phyloP scores from a whole-genome alignment of 2,797 vertebrate genomes.

The Pteropus rufus region DNA sequence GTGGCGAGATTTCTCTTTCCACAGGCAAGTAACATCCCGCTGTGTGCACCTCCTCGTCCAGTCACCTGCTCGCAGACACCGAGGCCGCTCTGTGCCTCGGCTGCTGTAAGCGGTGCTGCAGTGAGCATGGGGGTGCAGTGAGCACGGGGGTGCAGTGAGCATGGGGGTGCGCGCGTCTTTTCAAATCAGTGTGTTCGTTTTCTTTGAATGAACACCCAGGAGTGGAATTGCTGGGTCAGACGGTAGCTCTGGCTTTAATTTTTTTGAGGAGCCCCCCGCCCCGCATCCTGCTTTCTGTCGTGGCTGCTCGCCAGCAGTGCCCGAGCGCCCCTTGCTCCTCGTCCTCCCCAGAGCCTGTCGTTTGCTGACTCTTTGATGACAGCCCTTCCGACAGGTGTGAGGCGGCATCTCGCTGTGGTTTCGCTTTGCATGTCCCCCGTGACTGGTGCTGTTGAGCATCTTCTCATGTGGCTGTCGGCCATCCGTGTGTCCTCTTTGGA shows the following conservation, averaged over 20 bases:
- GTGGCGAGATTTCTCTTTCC: no score
- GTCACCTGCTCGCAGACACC: not conserved
- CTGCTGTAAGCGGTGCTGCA: not conserved
- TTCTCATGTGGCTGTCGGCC: not conserved
- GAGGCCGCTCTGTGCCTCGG: not conserved
- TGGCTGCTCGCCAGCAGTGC: not conserved
- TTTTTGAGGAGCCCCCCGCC: not conserved
- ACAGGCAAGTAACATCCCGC: no score
- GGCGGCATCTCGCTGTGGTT: not conserved
- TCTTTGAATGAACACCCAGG: not conserved
- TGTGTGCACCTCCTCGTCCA: no score
- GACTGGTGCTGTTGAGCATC: not conserved
- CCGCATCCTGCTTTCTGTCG: no score
- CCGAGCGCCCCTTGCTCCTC: no score
- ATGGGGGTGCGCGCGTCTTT: no score
- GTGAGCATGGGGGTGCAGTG: no score
- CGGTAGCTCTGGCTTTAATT: not conserved
- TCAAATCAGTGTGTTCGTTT: not conserved
- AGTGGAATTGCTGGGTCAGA: no score
- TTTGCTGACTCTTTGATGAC: no score
- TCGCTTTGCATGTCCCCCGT: not conserved
- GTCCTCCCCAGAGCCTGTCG: fast-evolving
- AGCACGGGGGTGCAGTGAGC: no score
- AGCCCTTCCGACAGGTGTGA: no score
- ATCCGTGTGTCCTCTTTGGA: not conserved